Evolutionary conservation across 2,888 invertebrate species (phyloP).

Genomic region (Idaea aversata): DNA sequence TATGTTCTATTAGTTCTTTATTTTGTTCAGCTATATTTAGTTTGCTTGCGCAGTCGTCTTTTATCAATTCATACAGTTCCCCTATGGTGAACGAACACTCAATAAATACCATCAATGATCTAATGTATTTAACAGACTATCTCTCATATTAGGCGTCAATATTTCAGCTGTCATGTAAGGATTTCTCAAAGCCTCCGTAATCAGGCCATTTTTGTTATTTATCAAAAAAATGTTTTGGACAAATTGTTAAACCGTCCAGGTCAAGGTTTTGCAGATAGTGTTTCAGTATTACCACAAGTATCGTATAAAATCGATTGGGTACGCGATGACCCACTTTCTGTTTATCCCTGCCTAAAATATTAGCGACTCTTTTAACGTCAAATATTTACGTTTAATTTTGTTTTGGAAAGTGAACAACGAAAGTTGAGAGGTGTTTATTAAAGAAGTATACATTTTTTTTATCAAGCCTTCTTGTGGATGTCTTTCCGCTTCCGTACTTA

Average conservation of each 20-base stretch:
- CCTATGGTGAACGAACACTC: background rate
- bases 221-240: slow-evolving; percentile 4
- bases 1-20: background rate
- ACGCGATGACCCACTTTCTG: slow-evolving; percentile 37
- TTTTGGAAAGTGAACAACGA: background rate
- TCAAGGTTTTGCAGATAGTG: slow-evolving; percentile 16
- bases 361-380: background rate
- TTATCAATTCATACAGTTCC: background rate
- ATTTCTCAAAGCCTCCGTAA: background rate
- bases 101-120: background rate
- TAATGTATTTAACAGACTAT: background rate
- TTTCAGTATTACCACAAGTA: slow-evolving; percentile 10
- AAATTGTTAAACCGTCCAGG: slow-evolving; percentile 9
- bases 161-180: background rate
- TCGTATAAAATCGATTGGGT: slow-evolving; percentile 41
- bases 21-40: background rate
- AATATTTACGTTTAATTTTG: background rate
- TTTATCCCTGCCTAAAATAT: slow-evolving; percentile 18
- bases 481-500: background rate
- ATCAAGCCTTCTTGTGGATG: background rate
- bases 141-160: background rate
- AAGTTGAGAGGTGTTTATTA: background rate
- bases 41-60: background rate
- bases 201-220: background rate
- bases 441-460: background rate